A percentile compares a stretch with the other conserved stretches of the same genome.
phyloP scores from a whole-genome alignment of 2,113 vertebrate species.

The Passer domesticus region DNA sequence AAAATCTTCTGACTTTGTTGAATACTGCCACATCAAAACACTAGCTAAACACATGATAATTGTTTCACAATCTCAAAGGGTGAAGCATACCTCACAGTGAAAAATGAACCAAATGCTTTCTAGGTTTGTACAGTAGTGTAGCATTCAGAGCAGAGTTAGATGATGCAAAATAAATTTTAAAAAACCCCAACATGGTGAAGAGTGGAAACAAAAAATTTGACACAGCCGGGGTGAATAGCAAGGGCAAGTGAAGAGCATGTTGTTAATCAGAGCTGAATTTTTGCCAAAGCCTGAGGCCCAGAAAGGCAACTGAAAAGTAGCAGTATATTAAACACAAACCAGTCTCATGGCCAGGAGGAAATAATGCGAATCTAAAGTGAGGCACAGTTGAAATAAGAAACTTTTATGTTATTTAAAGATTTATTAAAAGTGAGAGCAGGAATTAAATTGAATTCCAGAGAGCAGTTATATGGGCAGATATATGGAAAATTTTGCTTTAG shows the following conservation, averaged over 20 bases:
- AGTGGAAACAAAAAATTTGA: not conserved
- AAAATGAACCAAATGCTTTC: not conserved
- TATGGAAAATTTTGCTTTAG: not conserved
- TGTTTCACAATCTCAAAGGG: not conserved
- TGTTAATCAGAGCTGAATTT: slow-evolving; percentile 13
- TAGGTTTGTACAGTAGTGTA: not conserved
- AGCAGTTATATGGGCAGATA: not conserved
- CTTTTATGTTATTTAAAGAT: not conserved
- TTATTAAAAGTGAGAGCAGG: slow-evolving; percentile 26
- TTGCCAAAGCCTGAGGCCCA: not conserved
- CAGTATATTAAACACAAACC: slow-evolving; percentile 27
- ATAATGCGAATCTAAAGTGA: not conserved
- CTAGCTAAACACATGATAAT: not conserved
- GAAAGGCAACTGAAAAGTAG: not conserved
- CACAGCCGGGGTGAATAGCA: not conserved
- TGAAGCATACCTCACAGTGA: not conserved
- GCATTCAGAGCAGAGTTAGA: not conserved
- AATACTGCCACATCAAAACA: not conserved
- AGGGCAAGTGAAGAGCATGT: not conserved
- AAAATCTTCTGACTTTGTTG: not conserved
- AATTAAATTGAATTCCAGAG: slow-evolving; percentile 15
- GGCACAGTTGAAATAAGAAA: slow-evolving; percentile 7
- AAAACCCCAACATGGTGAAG: not conserved
- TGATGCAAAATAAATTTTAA: not conserved
- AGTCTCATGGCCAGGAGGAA: not conserved